These are phyloP conservation scores for Hippocampus comes DNA, from an alignment of 2,113 vertebrate genomes.

Conservation along the genomic window DNA sequence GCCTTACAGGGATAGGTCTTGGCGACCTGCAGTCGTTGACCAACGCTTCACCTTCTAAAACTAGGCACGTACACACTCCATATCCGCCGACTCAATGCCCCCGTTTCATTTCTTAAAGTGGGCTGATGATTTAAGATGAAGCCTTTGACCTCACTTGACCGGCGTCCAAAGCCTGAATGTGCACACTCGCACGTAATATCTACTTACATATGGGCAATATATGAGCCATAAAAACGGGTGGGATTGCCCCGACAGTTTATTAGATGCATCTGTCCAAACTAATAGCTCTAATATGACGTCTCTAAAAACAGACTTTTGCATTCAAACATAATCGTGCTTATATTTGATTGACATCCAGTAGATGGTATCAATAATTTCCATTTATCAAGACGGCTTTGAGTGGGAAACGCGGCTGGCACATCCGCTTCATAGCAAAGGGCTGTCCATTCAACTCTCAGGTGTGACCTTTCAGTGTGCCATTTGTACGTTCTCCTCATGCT, in stretches of 20 bases:
- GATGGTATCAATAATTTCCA: too few species aligned
- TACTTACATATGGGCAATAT: not conserved
- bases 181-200: not conserved
- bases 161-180: conserved; percentile 12
- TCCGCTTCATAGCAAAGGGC: not conserved
- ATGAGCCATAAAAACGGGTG: not conserved
- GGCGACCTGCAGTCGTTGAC: conserved; percentile 44
- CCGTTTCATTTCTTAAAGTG: conserved; percentile 51
- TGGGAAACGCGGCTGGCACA: not conserved
- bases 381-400: not conserved
- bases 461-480: not conserved
- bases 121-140: conserved; percentile 40
- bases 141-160: conserved; percentile 19
- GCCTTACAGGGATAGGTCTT: conserved; percentile 26
- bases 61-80: conserved; percentile 10
- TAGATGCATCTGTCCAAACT: not conserved
- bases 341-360: too few species aligned
- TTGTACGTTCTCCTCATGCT: not conserved
- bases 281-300: not conserved
- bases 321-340: too few species aligned
- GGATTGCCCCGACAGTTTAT: not conserved
- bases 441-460: not conserved
- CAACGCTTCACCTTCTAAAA: conserved; percentile 9
- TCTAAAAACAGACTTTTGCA: not conserved
- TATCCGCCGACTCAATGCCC: conserved; percentile 39